Percentiles rank a stretch among this genome's conserved stretches.
Conservation (phyloP, 2,888 invertebrate genomes). For the Plebejus argus region DNA sequence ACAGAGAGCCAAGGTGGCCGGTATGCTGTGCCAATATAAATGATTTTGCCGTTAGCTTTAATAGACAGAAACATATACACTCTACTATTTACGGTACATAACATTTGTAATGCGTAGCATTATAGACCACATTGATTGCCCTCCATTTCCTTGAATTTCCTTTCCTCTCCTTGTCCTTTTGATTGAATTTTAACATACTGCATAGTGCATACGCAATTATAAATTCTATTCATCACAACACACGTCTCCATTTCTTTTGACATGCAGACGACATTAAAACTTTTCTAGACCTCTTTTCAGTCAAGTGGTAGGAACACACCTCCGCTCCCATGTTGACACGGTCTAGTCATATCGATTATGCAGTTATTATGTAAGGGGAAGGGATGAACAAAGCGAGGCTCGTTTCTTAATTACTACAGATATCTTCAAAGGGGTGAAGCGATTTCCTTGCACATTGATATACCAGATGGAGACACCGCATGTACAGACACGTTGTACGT, state of each 20-base stretch:
- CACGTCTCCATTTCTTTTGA: not conserved
- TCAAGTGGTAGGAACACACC: not conserved
- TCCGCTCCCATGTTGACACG: slow-evolving; percentile 50
- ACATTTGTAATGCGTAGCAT: too few species aligned
- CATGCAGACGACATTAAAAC: not conserved
- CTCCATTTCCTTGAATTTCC: too few species aligned
- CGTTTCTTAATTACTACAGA: slow-evolving; percentile 74
- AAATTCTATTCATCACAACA: not conserved
- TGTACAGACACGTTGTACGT: not conserved
- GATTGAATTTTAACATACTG: not conserved
- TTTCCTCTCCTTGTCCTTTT: too few species aligned
- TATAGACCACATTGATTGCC: too few species aligned
- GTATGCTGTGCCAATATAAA: slow-evolving; percentile 37
- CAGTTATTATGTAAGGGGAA: slow-evolving; percentile 73
- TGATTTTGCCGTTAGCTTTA: slow-evolving; percentile 23
- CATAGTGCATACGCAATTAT: not conserved
- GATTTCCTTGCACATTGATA: slow-evolving; percentile 3
- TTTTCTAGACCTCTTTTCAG: not conserved
- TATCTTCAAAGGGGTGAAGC: slow-evolving; percentile 46
- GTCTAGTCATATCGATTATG: slow-evolving; percentile 76
- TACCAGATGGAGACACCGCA: not conserved
- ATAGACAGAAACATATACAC: too few species aligned
- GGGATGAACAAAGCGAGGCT: slow-evolving; percentile 60
- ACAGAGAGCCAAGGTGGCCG: slow-evolving; percentile 35
- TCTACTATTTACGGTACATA: too few species aligned